Percentiles rank a stretch among this genome's conserved stretches.
These are phyloP conservation scores for Ameiurus melas DNA, from an alignment of 2,113 vertebrate genomes.

Conservation along the genomic window DNA sequence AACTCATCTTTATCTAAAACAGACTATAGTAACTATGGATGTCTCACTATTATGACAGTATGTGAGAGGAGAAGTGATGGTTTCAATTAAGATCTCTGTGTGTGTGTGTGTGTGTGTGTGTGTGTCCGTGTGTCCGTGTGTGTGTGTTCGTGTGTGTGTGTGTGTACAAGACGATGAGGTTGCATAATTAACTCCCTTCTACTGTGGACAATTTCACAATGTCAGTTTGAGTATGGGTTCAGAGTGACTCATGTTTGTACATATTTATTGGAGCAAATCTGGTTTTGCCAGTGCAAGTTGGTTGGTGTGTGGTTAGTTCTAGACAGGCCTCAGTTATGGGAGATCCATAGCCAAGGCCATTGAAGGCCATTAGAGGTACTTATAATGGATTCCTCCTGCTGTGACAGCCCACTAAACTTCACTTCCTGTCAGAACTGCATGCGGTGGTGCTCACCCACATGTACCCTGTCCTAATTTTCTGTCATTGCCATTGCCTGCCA, in stretches of 20 bases:
- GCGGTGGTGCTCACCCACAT: slow-evolving; percentile 64
- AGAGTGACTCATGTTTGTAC: slow-evolving; percentile 64
- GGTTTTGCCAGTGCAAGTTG: slow-evolving; percentile 64
- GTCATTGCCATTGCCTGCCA: slow-evolving; percentile 67
- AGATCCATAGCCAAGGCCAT: slow-evolving; percentile 16
- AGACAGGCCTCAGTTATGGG: slow-evolving; percentile 51
- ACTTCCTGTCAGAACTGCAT: slow-evolving; percentile 73
- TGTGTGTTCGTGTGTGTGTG: neutral
- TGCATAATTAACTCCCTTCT: slow-evolving; percentile 14
- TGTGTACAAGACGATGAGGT: neutral
- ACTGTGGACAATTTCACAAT: neutral
- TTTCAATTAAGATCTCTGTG: slow-evolving; percentile 40
- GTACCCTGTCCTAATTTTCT: slow-evolving; percentile 71
- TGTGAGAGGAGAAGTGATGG: slow-evolving; percentile 50
- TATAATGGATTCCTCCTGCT: slow-evolving; percentile 69
- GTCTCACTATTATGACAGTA: slow-evolving; percentile 20
- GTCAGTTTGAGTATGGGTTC: slow-evolving; percentile 10
- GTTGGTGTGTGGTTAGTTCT: slow-evolving; percentile 65
- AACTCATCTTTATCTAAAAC: slow-evolving; percentile 65
- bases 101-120: neutral
- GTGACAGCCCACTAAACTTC: slow-evolving; percentile 64
- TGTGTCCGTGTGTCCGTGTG: slow-evolving; percentile 2
- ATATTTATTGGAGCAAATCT: slow-evolving; percentile 73
- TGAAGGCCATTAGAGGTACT: slow-evolving; percentile 70
- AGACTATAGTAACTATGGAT: slow-evolving; percentile 52